A percentile compares a stretch with the other conserved stretches of the same genome.
These are phyloP conservation scores for Drosophila cracens DNA, from an alignment of 2,888 invertebrate species.

Conservation along the genomic window DNA sequence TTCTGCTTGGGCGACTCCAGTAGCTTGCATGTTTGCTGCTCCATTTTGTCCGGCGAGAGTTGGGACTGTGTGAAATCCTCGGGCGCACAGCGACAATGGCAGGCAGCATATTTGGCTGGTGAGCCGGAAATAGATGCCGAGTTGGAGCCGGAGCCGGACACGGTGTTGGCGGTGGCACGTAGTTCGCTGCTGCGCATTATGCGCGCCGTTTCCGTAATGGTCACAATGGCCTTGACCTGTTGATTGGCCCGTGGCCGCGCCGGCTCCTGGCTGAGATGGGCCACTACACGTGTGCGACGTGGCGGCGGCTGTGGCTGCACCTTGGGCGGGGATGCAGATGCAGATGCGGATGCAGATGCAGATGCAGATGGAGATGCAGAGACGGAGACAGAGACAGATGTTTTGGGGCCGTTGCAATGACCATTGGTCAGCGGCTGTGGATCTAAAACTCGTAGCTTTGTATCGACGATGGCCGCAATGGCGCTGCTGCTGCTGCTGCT, in stretches of 20 bases:
- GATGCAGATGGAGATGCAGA: slow-evolving; percentile 10
- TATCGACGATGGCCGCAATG: slow-evolving; percentile 35
- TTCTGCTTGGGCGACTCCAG: slow-evolving; percentile 81
- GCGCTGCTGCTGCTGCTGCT: slow-evolving; percentile 74
- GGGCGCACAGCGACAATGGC: slow-evolving; percentile 84
- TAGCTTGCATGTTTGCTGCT: slow-evolving; percentile 84
- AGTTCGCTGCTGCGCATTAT: slow-evolving; percentile 61
- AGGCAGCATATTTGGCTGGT: slow-evolving; percentile 68
- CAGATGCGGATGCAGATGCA: slow-evolving; percentile 8
- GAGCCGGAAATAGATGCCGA: slow-evolving; percentile 37
- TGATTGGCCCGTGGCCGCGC: slow-evolving; percentile 58
- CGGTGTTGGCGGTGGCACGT: slow-evolving; percentile 1
- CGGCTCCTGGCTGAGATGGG: slow-evolving; percentile 65
- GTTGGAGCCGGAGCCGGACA: background rate
- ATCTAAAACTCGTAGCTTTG: slow-evolving; percentile 82
- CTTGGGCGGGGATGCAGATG: slow-evolving; percentile 38
- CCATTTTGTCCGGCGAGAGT: slow-evolving; percentile 83
- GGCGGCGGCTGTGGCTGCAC: slow-evolving; percentile 66
- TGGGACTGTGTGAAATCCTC: slow-evolving; percentile 83
- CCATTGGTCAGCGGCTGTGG: slow-evolving; percentile 61
- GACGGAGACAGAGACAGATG: slow-evolving; percentile 8
- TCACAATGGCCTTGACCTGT: slow-evolving; percentile 72
- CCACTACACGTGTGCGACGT: slow-evolving; percentile 59
- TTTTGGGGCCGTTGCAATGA: slow-evolving; percentile 41
- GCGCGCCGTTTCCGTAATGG: slow-evolving; percentile 76